Evolutionary conservation across 1,140 invertebrate species (phyloP).

Genomic region (Chironomus striatipennis): DNA sequence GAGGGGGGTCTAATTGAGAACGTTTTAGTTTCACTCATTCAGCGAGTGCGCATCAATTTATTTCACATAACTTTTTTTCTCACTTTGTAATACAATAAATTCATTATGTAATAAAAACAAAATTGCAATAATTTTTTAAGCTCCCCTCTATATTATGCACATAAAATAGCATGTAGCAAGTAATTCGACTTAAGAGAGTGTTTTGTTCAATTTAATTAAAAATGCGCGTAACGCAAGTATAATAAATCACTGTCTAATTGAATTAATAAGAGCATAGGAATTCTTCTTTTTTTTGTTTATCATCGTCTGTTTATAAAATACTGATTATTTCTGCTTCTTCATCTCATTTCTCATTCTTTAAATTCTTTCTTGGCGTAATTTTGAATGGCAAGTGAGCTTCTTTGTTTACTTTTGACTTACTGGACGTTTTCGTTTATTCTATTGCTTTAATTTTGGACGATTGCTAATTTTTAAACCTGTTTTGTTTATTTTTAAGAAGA

Average conservation of each 20-base stretch:
- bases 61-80: background rate
- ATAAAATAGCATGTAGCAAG: background rate
- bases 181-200: slow-evolving; percentile 1
- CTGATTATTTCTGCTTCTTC: too few species aligned
- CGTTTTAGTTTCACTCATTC: background rate
- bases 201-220: slow-evolving; percentile 3
- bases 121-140: background rate
- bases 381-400: too few species aligned
- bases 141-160: background rate
- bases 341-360: too few species aligned
- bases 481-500: too few species aligned
- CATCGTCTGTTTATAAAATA: too few species aligned
- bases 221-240: background rate
- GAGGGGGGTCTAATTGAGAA: background rate
- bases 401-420: too few species aligned
- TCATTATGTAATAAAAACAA: slow-evolving; percentile 1
- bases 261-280: background rate
- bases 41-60: background rate
- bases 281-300: too few species aligned
- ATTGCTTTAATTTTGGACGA: too few species aligned
- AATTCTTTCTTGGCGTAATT: too few species aligned
- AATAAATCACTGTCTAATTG: slow-evolving; percentile 7
- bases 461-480: too few species aligned
- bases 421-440: too few species aligned
- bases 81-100: slow-evolving; percentile 6